Evolutionary conservation across 1,140 invertebrate genomes (phyloP).

Genomic region (Zaprionus inermis): DNA sequence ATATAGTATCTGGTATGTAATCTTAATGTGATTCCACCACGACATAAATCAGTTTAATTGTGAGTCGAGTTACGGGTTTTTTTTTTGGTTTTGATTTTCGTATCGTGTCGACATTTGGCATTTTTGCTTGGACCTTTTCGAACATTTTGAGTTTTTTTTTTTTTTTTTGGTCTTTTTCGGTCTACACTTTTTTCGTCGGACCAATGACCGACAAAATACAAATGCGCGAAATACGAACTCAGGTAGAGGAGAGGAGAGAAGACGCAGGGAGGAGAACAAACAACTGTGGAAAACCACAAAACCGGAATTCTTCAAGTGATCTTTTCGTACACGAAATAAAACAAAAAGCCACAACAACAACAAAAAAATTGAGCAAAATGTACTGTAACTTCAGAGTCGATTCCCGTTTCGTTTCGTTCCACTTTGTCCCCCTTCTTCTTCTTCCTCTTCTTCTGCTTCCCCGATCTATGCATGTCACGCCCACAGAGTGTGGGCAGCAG

Average conservation of each 20-base stretch:
- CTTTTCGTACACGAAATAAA: slow-evolving; percentile 54
- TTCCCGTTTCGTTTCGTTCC: slow-evolving; percentile 28
- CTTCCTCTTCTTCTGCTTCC: not conserved
- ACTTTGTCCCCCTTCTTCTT: not conserved
- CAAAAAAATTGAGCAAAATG: slow-evolving; percentile 46
- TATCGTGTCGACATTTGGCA: slow-evolving; percentile 44
- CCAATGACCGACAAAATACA: slow-evolving; percentile 78
- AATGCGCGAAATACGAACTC: slow-evolving; percentile 42
- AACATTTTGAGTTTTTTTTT: slow-evolving; percentile 32
- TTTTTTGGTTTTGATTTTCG: slow-evolving; percentile 15
- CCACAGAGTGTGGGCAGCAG: slow-evolving; percentile 36
- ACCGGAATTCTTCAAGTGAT: slow-evolving; percentile 82
- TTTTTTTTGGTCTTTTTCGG: too few relatives aligned
- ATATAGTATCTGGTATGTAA: slow-evolving; percentile 15
- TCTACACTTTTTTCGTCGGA: slow-evolving; percentile 68
- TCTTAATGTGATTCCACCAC: not conserved
- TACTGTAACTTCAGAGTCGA: slow-evolving; percentile 45
- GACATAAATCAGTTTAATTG: slow-evolving; percentile 45
- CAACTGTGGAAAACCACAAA: slow-evolving; percentile 64
- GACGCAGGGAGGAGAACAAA: slow-evolving; percentile 16
- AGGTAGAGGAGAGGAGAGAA: slow-evolving; percentile 9
- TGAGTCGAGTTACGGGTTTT: slow-evolving; percentile 24
- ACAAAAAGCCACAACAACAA: slow-evolving; percentile 2
- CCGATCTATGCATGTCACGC: slow-evolving; percentile 39
- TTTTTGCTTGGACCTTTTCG: slow-evolving; percentile 43